phyloP scores from a whole-genome alignment of 2,888 invertebrate species.

The Orchesellides sinensis region DNA sequence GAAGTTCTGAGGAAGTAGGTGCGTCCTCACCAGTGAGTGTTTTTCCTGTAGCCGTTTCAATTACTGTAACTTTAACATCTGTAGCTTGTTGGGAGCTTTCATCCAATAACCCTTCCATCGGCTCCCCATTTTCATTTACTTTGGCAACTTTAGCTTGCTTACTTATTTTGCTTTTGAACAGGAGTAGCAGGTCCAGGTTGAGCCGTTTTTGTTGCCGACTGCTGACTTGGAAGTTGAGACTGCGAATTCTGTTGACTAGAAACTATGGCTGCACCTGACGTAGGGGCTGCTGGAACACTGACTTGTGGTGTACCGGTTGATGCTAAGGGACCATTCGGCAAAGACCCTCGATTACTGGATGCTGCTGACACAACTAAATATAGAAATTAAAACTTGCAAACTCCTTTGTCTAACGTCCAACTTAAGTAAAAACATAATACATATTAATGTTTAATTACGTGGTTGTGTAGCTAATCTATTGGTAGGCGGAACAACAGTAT shows the following conservation, averaged over 20 bases:
- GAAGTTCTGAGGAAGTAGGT: constrained; percentile 78
- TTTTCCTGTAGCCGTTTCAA: constrained; percentile 75
- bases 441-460: background rate
- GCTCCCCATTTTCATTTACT: background rate
- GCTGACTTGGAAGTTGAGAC: constrained; percentile 17
- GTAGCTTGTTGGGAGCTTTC: constrained; percentile 71
- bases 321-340: constrained; percentile 32
- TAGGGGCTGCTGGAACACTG: background rate
- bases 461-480: constrained; percentile 13
- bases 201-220: constrained; percentile 19
- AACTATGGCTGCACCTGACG: background rate
- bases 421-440: background rate
- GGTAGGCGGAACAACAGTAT: background rate
- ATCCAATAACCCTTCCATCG: constrained; percentile 66
- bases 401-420: background rate
- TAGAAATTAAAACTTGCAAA: background rate
- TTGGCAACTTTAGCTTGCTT: constrained; percentile 46
- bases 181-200: constrained; percentile 51
- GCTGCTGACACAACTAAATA: background rate
- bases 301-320: background rate
- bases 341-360: background rate
- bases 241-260: constrained; percentile 40
- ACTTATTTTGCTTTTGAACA: constrained; percentile 76
- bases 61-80: constrained; percentile 71
- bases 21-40: constrained; percentile 78